Conservation (phyloP, 2,888 invertebrate genomes). For the Dicycla oo region DNA sequence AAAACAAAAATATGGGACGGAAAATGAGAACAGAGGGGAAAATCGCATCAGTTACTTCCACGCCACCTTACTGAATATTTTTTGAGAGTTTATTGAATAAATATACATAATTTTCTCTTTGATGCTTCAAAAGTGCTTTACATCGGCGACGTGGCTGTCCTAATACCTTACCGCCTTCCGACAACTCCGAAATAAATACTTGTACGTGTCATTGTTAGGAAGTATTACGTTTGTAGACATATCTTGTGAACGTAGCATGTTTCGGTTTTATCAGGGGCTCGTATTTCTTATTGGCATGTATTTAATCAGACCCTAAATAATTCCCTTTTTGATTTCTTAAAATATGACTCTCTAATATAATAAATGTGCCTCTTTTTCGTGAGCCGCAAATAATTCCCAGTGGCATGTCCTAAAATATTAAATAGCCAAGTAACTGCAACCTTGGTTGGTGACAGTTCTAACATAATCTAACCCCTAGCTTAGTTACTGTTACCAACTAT, state of each 20-base stretch:
- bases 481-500: background rate
- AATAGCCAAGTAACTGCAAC: background rate
- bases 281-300: background rate
- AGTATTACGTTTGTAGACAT: slow-evolving; percentile 17
- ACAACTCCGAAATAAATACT: slow-evolving; percentile 43
- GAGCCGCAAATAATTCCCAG: background rate
- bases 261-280: background rate
- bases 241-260: slow-evolving; percentile 17
- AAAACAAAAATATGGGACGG: slow-evolving; percentile 86
- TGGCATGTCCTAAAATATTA: background rate
- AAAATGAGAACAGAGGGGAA: slow-evolving; percentile 83
- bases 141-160: slow-evolving; percentile 63
- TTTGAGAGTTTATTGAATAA: slow-evolving; percentile 86
- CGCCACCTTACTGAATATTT: slow-evolving; percentile 83
- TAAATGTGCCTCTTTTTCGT: too few species aligned
- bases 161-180: slow-evolving; percentile 53
- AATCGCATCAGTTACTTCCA: slow-evolving; percentile 83
- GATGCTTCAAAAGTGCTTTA: slow-evolving; percentile 79
- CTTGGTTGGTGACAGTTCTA: background rate
- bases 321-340: background rate
- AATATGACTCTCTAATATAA: too few species aligned
- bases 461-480: background rate
- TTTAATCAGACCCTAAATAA: background rate
- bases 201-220: slow-evolving; percentile 27
- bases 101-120: slow-evolving; percentile 84